Evolutionary conservation across 2,113 vertebrate species (phyloP), one percentile per base, ranked within the genome.

Genomic region (Rhynchopsitta pachyrhyncha): DNA sequence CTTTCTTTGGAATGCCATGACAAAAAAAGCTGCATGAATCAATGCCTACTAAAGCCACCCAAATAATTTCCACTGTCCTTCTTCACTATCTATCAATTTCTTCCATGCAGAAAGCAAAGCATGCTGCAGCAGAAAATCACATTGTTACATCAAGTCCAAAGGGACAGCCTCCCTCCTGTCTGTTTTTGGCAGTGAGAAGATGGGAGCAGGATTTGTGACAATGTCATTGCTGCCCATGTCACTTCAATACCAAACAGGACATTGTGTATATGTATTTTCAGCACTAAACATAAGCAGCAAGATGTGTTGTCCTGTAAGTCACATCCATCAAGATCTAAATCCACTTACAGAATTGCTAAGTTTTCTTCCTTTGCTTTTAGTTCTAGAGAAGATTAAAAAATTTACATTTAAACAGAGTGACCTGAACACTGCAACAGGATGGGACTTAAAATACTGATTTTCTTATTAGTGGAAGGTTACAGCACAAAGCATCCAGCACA

Each of bases 361-460:
- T 25, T 77, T 93, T 73, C 63, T 82, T 57, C 73, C 60, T 29
- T 85, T 67, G n/a, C 53, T 89, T 82, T 94, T 55, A 67, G 35
- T 41, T 95, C 74, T 53, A 93, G 57, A 62, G 42, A 12, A 86
- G 77, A 90, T 93, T 49, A 46, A 94, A 94, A 77, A 92, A 83
- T 37, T 57, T 86, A 87, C 92, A 88, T 82, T 80, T 86, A 81
- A 95, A 87, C 47, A 69, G 82, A 92, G 52, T 67, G 71, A 88
- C 41, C 44, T 81, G 71, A 90, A 82, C 68, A 57, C 18, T 0
- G 0, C 64, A 86, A 81, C 74, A 70, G 22, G 64, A 74, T 49
- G 53, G 28, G 53, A 49, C 52, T 94, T 93, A 59, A 95, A 96
- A 92, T 47, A 93, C 6, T 50, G 69, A 81, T 96, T 97, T 95